Evolutionary conservation across 2,888 invertebrate genomes (phyloP).

Genomic region (Synergus laeviventris): DNA sequence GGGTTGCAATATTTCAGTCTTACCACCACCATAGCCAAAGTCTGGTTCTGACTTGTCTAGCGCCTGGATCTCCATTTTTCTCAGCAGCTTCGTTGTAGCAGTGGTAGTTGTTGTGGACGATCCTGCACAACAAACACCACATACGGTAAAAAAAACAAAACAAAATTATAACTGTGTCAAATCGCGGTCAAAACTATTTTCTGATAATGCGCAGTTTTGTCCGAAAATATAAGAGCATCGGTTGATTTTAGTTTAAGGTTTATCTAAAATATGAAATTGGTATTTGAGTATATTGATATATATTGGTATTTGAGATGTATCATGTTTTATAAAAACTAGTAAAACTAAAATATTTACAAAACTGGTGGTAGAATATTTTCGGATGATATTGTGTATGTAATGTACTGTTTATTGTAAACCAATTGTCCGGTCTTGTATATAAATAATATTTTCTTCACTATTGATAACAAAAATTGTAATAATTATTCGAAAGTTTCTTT

Average conservation of each 20-base stretch:
- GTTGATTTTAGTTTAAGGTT: not conserved
- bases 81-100: conserved; percentile 70
- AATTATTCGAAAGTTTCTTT: not conserved
- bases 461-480: not conserved
- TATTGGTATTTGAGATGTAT: no score
- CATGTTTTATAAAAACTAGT: not conserved
- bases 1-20: conserved; percentile 62
- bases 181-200: conserved; percentile 15
- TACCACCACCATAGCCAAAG: conserved; percentile 73
- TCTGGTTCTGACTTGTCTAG: conserved; percentile 71
- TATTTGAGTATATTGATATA: no score
- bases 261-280: no score
- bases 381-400: not conserved
- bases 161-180: conserved; percentile 21
- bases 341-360: not conserved
- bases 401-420: not conserved
- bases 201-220: not conserved
- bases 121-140: conserved; percentile 73
- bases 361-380: not conserved
- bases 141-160: conserved; percentile 56
- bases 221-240: not conserved
- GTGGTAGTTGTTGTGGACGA: conserved; percentile 71
- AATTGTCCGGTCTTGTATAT: not conserved
- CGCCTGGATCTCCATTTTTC: conserved; percentile 74
- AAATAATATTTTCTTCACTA: not conserved